phyloP scores from a whole-genome alignment of 2,113 vertebrate genomes.

The Brienomyrus brachyistius region DNA sequence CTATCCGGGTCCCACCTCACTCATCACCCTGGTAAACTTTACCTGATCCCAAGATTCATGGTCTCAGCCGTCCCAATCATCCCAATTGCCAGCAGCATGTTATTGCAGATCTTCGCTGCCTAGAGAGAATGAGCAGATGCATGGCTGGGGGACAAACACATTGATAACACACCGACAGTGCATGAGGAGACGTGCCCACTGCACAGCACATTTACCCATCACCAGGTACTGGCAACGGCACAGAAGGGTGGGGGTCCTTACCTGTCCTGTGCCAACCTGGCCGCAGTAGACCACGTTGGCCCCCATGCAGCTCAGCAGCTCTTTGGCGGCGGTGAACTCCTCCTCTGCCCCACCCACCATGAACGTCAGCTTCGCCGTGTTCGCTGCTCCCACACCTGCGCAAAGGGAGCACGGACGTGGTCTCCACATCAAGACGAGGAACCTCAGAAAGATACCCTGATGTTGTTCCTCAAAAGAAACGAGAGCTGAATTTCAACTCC shows the following conservation, averaged over 20 bases:
- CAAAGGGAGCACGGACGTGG: not conserved
- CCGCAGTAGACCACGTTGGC: constrained; percentile 90
- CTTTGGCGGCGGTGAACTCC: constrained; percentile 88
- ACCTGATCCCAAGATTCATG: constrained; percentile 99
- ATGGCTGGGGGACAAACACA: not conserved
- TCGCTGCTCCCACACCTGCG: constrained; percentile 89
- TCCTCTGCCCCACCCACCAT: constrained; percentile 94
- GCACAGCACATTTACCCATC: not conserved
- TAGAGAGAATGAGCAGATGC: constrained; percentile 39
- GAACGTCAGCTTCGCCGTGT: constrained; percentile 90
- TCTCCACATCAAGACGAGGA: not conserved
- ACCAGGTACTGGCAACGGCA: not conserved
- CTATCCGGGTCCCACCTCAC: not conserved
- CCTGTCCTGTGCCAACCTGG: constrained; percentile 91
- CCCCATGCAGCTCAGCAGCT: constrained; percentile 91
- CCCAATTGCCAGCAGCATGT: constrained; percentile 93
- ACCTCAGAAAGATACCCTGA: no score
- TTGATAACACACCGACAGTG: not conserved
- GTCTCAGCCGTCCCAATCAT: constrained; percentile 97
- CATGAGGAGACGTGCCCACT: not conserved
- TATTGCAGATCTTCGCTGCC: constrained; percentile 99
- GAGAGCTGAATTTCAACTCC: not conserved
- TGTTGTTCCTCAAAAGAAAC: not conserved
- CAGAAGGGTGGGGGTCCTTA: constrained; percentile 36
- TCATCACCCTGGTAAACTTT: constrained; percentile 27